phyloP scores from a whole-genome alignment of 2,113 vertebrate genomes.

The Dryoscopus gambensis region DNA sequence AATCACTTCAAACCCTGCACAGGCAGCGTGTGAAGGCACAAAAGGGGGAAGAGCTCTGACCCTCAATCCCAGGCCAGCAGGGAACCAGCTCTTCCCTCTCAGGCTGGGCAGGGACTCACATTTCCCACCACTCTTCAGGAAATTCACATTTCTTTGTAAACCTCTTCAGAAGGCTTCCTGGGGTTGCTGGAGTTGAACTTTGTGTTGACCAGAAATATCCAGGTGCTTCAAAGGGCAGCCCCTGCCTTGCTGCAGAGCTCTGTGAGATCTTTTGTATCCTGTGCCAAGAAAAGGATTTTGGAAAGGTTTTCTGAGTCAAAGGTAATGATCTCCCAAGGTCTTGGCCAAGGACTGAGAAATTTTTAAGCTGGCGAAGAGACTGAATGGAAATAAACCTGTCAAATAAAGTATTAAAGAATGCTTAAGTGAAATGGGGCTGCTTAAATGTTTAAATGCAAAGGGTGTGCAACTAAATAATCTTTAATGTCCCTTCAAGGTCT shows the following conservation, averaged over 20 bases:
- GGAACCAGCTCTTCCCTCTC: background rate
- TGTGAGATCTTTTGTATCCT: accelerated
- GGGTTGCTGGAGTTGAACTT: background rate
- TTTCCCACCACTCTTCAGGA: background rate
- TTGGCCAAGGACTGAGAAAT: background rate
- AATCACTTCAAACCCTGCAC: too few relatives aligned
- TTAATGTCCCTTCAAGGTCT: background rate
- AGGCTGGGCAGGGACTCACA: background rate
- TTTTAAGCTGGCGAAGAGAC: background rate
- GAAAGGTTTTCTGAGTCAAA: background rate
- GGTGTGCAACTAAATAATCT: background rate
- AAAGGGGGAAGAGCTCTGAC: background rate
- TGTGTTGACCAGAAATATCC: background rate
- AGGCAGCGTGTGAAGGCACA: background rate
- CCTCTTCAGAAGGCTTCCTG: background rate
- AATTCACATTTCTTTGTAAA: background rate
- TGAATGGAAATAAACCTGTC: background rate
- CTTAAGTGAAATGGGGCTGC: background rate
- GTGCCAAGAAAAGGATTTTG: background rate
- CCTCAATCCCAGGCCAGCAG: background rate
- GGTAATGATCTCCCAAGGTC: background rate
- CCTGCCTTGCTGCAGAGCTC: background rate
- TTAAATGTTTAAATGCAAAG: background rate
- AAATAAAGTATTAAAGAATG: background rate
- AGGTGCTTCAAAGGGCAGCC: background rate